Evolutionary conservation across 2,797 vertebrate genomes (phyloP), one percentile per base, ranked within the genome.

Genomic region (Erpetoichthys calabaricus): DNA sequence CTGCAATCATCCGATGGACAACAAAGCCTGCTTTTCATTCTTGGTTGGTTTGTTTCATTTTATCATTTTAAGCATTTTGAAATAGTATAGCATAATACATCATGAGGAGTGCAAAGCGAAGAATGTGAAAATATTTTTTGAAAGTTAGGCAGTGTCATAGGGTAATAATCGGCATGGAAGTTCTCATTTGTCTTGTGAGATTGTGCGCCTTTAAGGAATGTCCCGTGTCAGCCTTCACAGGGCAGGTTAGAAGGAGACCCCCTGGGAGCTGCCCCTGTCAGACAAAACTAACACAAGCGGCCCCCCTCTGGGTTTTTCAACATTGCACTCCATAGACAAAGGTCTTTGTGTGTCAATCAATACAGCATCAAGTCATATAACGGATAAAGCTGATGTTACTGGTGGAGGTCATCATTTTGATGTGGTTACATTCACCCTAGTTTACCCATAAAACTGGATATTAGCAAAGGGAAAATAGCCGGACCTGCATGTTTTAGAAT

Each of bases 251-350:
- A 41, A 59, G 70, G 73, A 76, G 63, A 64, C 61, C 78, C 68
- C 73, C 68, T 65, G 79, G 79, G 83, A 83, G 71, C 69, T 70
- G 64, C 74, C 68, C 25, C 72, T 72, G 75, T 78, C 79, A 75
- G 79, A 84, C 79, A 78, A 80, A 81, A 77, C 78, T 80, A 80
- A 78, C 82, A 83, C 72, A 81, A 76, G 76, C 79, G 73, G 80
- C 84, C 83, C 81, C 82, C 80, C 75, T 81, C 80, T 81, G 81
- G 80, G 82, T 83, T 83, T 82, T 76, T 75, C 80, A 85, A 84
- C 82, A 85, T 85, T 82, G 83, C 86, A 79, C 77, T 80, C 75
- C 78, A 70, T 75, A 73, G 77, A 72, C 78, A 76, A 75, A 79
- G 81, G 74, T 72, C 79, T 75, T 80, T 76, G 75, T 67, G 51